Percentiles rank a stretch among this genome's conserved stretches.
phyloP scores from a whole-genome alignment of 2,888 invertebrate genomes.

The Aleiodes leptofemur region DNA sequence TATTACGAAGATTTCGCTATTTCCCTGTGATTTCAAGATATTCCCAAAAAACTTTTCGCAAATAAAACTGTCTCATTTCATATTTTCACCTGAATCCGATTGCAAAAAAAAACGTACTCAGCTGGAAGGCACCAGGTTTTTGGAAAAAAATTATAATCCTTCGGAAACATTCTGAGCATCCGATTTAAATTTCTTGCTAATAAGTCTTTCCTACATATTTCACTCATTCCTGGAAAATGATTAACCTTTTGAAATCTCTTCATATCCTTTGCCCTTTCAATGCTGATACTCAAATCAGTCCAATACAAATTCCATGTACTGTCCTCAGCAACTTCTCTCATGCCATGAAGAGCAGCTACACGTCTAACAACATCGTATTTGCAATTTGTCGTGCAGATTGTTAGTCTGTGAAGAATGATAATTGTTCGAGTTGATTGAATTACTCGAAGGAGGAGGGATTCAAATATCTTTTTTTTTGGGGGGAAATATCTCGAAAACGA shows the following conservation, averaged over 20 bases:
- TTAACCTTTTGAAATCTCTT: conserved; percentile 94
- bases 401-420: conserved; percentile 58
- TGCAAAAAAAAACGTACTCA: conserved; percentile 81
- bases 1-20: too few species aligned
- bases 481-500: too few species aligned
- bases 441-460: too few species aligned
- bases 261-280: conserved; percentile 93
- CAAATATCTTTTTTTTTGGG: too few species aligned
- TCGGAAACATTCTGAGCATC: conserved; percentile 91
- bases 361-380: conserved; percentile 85
- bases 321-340: conserved; percentile 86
- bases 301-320: conserved; percentile 94
- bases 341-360: conserved; percentile 83
- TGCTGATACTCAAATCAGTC: conserved; percentile 91
- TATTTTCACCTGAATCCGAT: background rate
- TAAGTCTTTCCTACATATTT: conserved; percentile 92
- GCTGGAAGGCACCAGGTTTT: conserved; percentile 96
- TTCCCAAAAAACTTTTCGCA: background rate
- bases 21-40: background rate
- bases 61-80: background rate
- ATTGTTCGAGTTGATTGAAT: too few species aligned
- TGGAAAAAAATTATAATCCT: conserved; percentile 94
- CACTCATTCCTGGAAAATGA: conserved; percentile 94
- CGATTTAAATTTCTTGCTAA: conserved; percentile 92
- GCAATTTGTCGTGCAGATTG: conserved; percentile 84